phyloP scores from a whole-genome alignment of 1,140 invertebrate species.

The Daktulosphaira vitifoliae region DNA sequence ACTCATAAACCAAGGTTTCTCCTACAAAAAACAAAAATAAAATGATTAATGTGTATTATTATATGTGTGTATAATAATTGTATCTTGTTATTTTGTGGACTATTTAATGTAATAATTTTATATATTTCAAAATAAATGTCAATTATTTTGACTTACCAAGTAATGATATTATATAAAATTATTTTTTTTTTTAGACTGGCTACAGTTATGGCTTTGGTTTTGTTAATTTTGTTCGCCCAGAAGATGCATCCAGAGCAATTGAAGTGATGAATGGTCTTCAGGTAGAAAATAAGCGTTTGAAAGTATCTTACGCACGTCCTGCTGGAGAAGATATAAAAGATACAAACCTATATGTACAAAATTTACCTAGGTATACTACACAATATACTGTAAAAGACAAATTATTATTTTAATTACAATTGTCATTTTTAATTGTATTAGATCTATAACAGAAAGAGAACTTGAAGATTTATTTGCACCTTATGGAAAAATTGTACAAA shows the following conservation, averaged over 20 bases:
- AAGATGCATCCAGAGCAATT: conserved; percentile 79
- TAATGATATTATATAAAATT: no score
- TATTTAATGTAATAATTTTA: no score
- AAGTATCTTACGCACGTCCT: conserved; percentile 80
- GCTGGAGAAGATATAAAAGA: conserved; percentile 88
- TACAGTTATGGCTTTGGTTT: conserved; percentile 96
- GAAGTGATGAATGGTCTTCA: conserved; percentile 78
- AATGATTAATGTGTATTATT: no score
- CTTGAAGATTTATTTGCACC: conserved; percentile 75
- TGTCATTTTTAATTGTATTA: conserved; percentile 36
- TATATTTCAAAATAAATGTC: no score
- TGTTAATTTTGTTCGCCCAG: conserved; percentile 78
- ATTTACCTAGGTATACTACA: conserved; percentile 74
- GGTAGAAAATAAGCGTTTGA: conserved; percentile 74
- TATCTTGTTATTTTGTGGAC: no score
- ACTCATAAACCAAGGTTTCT: no score
- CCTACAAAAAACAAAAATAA: no score
- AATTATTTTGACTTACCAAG: no score
- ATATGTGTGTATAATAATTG: no score
- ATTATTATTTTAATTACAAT: neutral
- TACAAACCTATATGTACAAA: conserved; percentile 89
- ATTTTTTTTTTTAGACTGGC: conserved; percentile 58
- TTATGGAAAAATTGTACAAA: conserved; percentile 82
- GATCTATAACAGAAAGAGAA: conserved; percentile 68
- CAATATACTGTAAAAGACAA: neutral